phyloP scores from a whole-genome alignment of 2,113 vertebrate genomes.

The Actinemys pallida region DNA sequence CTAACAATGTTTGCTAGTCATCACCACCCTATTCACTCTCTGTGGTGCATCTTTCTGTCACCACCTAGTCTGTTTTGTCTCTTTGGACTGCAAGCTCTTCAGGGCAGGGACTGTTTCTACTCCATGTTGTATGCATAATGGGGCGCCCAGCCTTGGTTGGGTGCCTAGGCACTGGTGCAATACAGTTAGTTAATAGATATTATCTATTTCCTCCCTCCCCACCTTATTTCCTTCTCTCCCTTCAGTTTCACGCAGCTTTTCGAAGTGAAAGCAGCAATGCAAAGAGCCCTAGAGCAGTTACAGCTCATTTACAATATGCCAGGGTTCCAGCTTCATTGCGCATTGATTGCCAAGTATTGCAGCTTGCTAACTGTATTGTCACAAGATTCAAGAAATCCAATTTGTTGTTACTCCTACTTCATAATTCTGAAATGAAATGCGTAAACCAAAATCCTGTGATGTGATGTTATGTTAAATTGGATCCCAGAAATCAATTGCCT shows the following conservation, averaged over 20 bases:
- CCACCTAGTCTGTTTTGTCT: background rate
- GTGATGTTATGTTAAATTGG: background rate
- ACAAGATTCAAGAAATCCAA: background rate
- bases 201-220: background rate
- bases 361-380: background rate
- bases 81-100: background rate
- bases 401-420: background rate
- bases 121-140: background rate
- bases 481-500: background rate
- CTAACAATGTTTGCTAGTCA: background rate
- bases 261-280: background rate
- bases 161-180: background rate
- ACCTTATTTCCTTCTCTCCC: background rate
- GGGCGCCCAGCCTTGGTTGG: no score
- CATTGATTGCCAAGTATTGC: background rate
- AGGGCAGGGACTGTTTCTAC: background rate
- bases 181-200: background rate
- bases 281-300: background rate
- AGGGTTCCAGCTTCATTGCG: background rate
- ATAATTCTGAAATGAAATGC: background rate
- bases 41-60: background rate
- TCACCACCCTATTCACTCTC: background rate
- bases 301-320: background rate
- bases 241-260: background rate
- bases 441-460: background rate